These are phyloP conservation scores for Psittacula echo DNA, from an alignment of 2,797 vertebrate genomes.

Conservation along the genomic window DNA sequence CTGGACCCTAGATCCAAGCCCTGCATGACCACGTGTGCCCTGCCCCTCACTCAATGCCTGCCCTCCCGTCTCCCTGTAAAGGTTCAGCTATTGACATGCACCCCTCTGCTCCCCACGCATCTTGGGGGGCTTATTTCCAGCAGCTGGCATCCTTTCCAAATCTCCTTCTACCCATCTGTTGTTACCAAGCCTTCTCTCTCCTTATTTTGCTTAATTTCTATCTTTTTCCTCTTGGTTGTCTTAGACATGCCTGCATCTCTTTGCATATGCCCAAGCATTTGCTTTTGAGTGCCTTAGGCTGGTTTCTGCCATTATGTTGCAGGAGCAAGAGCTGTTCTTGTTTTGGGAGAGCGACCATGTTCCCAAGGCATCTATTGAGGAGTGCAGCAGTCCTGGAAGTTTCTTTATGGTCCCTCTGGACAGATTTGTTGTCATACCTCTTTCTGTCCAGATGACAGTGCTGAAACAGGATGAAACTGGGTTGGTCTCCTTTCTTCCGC, in stretches of 20 bases:
- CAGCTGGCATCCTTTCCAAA: conserved; percentile 57
- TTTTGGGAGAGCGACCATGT: not conserved
- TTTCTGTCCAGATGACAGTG: not conserved
- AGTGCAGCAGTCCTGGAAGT: not conserved
- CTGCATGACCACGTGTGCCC: fast-evolving
- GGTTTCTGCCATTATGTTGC: not conserved
- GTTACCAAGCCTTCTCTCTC: conserved; percentile 40
- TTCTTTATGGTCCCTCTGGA: not conserved
- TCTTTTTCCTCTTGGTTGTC: conserved; percentile 25
- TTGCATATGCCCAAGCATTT: conserved; percentile 9
- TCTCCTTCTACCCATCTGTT: conserved; percentile 54
- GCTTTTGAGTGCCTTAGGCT: conserved; percentile 27
- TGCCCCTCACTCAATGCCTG: fast-evolving
- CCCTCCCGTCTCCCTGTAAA: not conserved
- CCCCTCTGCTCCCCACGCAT: not conserved
- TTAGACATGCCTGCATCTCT: conserved; percentile 20
- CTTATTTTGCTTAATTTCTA: conserved; percentile 54
- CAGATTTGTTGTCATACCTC: not conserved
- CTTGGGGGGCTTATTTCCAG: conserved; percentile 45
- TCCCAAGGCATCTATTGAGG: not conserved
- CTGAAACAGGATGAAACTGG: fast-evolving
- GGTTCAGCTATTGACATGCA: not conserved
- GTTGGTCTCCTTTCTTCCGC: not conserved
- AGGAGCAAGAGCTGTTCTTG: not conserved
- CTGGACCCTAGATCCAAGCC: fast-evolving